Evolutionary conservation across 2,797 vertebrate genomes (phyloP), one percentile per base, ranked within the genome.

Genomic region (Danio jaintianensis): DNA sequence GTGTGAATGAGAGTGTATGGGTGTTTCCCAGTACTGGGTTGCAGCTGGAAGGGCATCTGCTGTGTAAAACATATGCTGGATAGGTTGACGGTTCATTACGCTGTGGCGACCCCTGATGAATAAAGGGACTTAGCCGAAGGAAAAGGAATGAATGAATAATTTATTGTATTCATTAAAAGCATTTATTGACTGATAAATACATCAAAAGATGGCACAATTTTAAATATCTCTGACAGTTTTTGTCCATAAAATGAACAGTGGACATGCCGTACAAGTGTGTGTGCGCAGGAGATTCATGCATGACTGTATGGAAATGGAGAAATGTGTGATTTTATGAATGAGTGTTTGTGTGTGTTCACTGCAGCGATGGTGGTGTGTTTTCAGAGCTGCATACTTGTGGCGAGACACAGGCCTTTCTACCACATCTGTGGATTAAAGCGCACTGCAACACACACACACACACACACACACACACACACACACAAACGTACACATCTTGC

Each of bases 351-450:
- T 72, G 68, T 74, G 67, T 79, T 79, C 67, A 79, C 20, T 61
- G 52, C 52, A 66, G 45, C 12, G 16, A 71, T 66, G 87, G 87
- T 89, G 87, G 90, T 92, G 91, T 90, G 89, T 93, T 90, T 91
- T 93, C 85, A 89, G 90, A 92, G 91, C 88, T 87, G 88, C 91
- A 94, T 94, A 93, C 89, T 93, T 94, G 93, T 86, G 93, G 93
- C 88, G 82, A 85, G 85, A 91, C 90, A 88, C 91, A 92, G 91
- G 91, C 91, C 90, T 88, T 92, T 93, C 89, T 88, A 90, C 86
- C 84, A 87, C 89, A 86, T 85, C 88, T 91, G 87, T 86, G 84
- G 79, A 89, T 91, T 91, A 85, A 88, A 64, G 89, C 86, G 78
- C 83, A 87, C 89, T 85, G 89, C 91, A 90, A 86, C 88, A 89